A percentile compares a stretch with the other conserved stretches of the same genome.
Conservation (phyloP, 2,888 invertebrate genomes). For the Holacanthella duospinosa region DNA sequence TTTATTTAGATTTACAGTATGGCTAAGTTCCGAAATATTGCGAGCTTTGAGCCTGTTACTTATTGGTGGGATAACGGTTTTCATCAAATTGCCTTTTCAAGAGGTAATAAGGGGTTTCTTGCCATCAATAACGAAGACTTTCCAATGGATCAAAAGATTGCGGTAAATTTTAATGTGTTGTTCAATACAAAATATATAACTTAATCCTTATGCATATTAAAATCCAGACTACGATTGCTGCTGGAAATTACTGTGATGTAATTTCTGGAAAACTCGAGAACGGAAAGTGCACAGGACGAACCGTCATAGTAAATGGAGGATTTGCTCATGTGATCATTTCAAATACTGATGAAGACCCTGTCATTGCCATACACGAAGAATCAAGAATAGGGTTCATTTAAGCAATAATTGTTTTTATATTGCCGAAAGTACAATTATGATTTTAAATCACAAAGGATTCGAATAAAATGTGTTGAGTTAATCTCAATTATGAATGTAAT, state of each 20-base stretch:
- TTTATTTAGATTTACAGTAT: slow-evolving; percentile 54
- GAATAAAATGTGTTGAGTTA: too few relatives aligned
- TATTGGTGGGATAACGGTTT: slow-evolving; percentile 71
- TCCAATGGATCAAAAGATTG: slow-evolving; percentile 39
- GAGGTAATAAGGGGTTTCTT: slow-evolving; percentile 51
- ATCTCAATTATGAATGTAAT: too few relatives aligned
- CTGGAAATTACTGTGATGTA: slow-evolving; percentile 48
- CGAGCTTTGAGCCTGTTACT: slow-evolving; percentile 45
- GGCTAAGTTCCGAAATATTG: slow-evolving; percentile 64
- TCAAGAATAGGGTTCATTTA: too few relatives aligned
- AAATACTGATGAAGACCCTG: not conserved
- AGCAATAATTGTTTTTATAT: too few relatives aligned
- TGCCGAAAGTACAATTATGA: too few relatives aligned
- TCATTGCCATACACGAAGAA: not conserved
- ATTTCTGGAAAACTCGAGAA: slow-evolving; percentile 41
- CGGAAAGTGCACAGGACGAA: slow-evolving; percentile 42
- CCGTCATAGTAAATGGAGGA: not conserved
- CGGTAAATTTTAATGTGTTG: slow-evolving; percentile 50
- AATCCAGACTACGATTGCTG: slow-evolving; percentile 41
- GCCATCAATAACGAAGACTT: slow-evolving; percentile 50
- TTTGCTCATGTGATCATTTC: not conserved
- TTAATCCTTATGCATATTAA: not conserved
- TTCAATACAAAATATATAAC: slow-evolving; percentile 7
- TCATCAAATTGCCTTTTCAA: slow-evolving; percentile 62
- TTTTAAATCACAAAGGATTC: too few relatives aligned